Base-by-base conservation (phyloP, 2,888 invertebrate genomes). In the Noctua pronuba region DNA sequence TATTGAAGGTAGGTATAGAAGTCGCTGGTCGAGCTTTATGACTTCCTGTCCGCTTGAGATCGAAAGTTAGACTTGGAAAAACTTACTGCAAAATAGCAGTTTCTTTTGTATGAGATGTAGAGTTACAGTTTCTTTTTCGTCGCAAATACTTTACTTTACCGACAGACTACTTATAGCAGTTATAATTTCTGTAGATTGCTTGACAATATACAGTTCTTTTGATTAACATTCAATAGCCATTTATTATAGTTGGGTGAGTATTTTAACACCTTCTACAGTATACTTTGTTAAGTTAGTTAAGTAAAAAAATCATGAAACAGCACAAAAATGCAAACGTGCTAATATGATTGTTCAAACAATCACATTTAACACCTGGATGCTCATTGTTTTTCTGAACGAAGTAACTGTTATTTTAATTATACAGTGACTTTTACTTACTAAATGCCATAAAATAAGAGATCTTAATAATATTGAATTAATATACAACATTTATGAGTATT, bases 401-500 rank as follows among this genome's bases (percentile, higher is more conserved):
- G 28, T 77, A 73, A 78, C 74, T 28, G 75, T 80, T 70, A n/a
- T 41, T 67, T 73, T 83, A 77, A 83, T 67, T 76, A 79, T 55
- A 67, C 44, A 24, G 2, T 41, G 7, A 52, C 31, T 62, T 64
- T 38, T 44, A 77, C 31, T 46, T 64, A 31, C 35, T 52, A 55
- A 44, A 62, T 28, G 46, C 31, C 31, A 65, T 84, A 67, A 80
- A 83, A 60, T 74, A 62, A 66, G 83, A 66, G 64, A 49, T 78
- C 80, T 78, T 24, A 71, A 83, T 84, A 70, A 77, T 82, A 73
- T 73, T 68, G 60, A 79, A 74, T 86, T 81, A 83, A 79, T 77
- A 84, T 71, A 69, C 75, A 88, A 74, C 73, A 79, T 80, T 82
- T 77, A 65, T 60, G 68, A 83, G 55, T 69, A 76, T 71, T 73